Evolutionary conservation across 2,888 invertebrate species (phyloP).

Genomic region (Leptinotarsa rubiginosa): DNA sequence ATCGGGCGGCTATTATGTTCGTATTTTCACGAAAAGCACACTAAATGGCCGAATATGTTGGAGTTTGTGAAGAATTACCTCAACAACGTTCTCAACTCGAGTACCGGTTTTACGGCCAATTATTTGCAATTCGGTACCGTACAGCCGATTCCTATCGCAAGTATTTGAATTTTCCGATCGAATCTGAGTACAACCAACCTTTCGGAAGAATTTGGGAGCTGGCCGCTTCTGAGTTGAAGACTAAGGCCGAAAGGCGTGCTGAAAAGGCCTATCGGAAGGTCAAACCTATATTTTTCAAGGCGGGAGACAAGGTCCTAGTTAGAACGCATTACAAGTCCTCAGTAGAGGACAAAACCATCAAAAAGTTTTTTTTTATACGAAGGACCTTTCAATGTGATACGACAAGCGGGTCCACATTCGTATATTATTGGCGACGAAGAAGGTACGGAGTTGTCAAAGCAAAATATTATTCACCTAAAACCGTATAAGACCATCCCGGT

Average conservation of each 20-base stretch:
- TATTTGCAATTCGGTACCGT: no score
- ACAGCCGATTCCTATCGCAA: not conserved
- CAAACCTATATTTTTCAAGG: not conserved
- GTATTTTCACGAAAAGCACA: conserved; percentile 17
- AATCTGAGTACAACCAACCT: not conserved
- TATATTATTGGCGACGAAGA: not conserved
- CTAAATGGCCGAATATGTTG: conserved; percentile 13
- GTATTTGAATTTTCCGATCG: not conserved
- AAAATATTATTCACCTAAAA: conserved; percentile 21
- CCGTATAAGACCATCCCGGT: not conserved
- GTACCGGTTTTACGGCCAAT: no score
- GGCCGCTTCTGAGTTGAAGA: not conserved
- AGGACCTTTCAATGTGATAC: not conserved
- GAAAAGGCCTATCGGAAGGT: not conserved
- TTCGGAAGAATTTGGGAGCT: not conserved
- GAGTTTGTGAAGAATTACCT: no score
- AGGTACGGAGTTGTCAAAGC: not conserved
- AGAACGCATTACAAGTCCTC: conserved; percentile 14
- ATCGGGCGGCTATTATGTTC: conserved; percentile 17
- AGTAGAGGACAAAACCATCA: conserved; percentile 14
- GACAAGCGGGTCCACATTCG: not conserved
- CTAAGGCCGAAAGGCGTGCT: not conserved
- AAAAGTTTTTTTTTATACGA: conserved; percentile 25
- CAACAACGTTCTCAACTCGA: no score
- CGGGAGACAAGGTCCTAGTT: conserved; percentile 22